phyloP scores from a whole-genome alignment of 1,140 invertebrate species.

The Ceratina calcarata region DNA sequence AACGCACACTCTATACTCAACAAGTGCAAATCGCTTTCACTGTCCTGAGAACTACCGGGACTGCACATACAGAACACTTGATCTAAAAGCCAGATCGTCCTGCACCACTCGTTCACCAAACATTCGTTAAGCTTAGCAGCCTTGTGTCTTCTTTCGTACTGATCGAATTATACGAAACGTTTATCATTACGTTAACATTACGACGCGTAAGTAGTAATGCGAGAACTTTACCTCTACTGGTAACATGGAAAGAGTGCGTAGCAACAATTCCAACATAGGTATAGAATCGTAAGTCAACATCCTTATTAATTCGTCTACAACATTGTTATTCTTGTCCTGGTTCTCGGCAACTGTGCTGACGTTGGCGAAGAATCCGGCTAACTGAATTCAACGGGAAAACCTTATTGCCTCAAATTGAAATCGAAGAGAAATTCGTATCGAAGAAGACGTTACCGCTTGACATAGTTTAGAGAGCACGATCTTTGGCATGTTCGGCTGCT shows the following conservation, averaged over 20 bases:
- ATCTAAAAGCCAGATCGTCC: conserved; percentile 70
- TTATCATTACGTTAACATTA: neutral
- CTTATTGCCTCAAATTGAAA: neutral
- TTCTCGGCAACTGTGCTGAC: conserved; percentile 45
- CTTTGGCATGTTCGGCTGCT: conserved; percentile 88
- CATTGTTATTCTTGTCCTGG: conserved; percentile 57
- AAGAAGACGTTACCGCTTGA: conserved; percentile 85
- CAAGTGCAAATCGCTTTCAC: conserved; percentile 64
- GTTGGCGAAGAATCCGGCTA: conserved; percentile 72
- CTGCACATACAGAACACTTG: conserved; percentile 73
- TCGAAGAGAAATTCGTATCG: neutral
- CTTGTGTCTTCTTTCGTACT: conserved; percentile 69
- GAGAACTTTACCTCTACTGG: conserved; percentile 87
- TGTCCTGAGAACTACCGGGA: conserved; percentile 46
- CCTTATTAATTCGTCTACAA: conserved; percentile 72
- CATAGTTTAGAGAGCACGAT: conserved; percentile 92
- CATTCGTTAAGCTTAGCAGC: conserved; percentile 51
- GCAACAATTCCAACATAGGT: conserved; percentile 63
- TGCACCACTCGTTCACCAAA: conserved; percentile 69
- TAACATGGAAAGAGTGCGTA: conserved; percentile 86
- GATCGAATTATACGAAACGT: conserved; percentile 22
- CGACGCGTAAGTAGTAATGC: neutral
- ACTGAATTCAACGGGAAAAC: conserved; percentile 63
- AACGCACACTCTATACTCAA: conserved; percentile 71
- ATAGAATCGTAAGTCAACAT: conserved; percentile 72